Evolutionary conservation across 2,888 invertebrate genomes (phyloP), one percentile per base, ranked within the genome.

Genomic region (Dolomedes plantarius): DNA sequence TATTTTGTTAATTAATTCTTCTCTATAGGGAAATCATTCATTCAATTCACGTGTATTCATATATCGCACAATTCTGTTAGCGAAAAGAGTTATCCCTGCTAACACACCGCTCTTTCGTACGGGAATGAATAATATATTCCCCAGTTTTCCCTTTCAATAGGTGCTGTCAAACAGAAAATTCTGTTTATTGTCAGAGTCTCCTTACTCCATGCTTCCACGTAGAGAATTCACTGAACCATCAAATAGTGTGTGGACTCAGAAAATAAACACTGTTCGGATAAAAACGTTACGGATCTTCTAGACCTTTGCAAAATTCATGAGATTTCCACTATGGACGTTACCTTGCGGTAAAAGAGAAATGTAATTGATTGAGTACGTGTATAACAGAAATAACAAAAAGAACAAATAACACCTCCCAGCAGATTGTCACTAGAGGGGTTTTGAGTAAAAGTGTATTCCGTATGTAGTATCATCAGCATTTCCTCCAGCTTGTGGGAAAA

Each of bases 221-320:
- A 46, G 16, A n/a, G 50, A 71, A 78, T 71, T 78, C 69, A 62
- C 69, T 78, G 56, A 69, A 16, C 69, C 29, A 28, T 62, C 39
- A 62, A 56, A 62, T 28, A 62, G 13, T 27, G 78, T 39, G 62
- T 28, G 13, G 41, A 46, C 31, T 41, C 72, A 39, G 79, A 67
- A 80, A 73, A 73, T 65, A 80, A 80, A 73, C 73, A 71, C 28
- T 16, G 36, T 19, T 16, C 16, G 9, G 11, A 50, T 23, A 39
- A 32, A 32, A 62, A 67, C 73, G 65, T 67, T 65, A 46, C 73
- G 41, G 65, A 72, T 80, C 80, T 73, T 74, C 68, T 72, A 81
- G 81, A 19, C 29, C 46, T 41, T 69, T 81, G 81, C 67, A 81
- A 81, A 81, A 81, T 68, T 74, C 74, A 81, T 74, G 81, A 81